These are phyloP conservation scores for Perccottus glenii DNA, from an alignment of 2,113 vertebrate genomes.

Conservation along the genomic window DNA sequence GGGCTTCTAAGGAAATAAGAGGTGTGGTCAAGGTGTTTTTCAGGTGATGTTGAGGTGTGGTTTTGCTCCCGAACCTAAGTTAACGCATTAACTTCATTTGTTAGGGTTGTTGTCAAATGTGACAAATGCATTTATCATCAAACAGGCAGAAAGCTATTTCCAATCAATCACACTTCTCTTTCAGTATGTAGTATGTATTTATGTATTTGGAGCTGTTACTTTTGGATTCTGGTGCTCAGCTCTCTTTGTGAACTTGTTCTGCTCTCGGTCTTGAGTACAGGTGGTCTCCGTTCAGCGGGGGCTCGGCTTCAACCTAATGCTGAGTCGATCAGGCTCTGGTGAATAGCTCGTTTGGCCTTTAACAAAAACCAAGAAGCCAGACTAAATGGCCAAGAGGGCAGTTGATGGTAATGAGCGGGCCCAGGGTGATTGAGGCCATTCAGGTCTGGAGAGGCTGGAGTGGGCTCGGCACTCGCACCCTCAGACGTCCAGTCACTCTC, in stretches of 20 bases:
- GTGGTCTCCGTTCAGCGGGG: constrained; percentile 66
- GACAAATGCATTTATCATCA: too few relatives aligned
- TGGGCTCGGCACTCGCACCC: constrained; percentile 53
- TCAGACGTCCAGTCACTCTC: constrained; percentile 59
- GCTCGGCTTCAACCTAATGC: constrained; percentile 55
- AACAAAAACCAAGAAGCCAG: constrained; percentile 72
- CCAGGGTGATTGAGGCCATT: constrained; percentile 80
- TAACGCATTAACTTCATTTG: too few relatives aligned
- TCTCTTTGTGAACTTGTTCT: background rate
- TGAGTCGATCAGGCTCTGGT: constrained; percentile 68
- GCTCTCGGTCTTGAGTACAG: constrained; percentile 54
- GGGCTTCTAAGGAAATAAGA: too few relatives aligned
- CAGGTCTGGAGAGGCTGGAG: constrained; percentile 74
- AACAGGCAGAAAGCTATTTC: background rate
- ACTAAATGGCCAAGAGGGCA: constrained; percentile 70
- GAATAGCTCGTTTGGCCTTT: constrained; percentile 71
- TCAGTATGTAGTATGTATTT: constrained; percentile 1
- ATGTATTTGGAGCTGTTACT: background rate
- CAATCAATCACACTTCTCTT: background rate
- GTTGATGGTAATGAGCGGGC: constrained; percentile 75
- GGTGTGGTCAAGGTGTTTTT: too few relatives aligned
- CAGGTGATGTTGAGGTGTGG: too few relatives aligned
- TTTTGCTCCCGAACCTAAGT: too few relatives aligned
- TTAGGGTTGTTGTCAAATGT: too few relatives aligned
- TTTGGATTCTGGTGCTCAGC: background rate